Percentiles rank a stretch among this genome's conserved stretches.
These are phyloP conservation scores for Leptopilina clavipes DNA, from an alignment of 1,140 invertebrate species.

Conservation along the genomic window DNA sequence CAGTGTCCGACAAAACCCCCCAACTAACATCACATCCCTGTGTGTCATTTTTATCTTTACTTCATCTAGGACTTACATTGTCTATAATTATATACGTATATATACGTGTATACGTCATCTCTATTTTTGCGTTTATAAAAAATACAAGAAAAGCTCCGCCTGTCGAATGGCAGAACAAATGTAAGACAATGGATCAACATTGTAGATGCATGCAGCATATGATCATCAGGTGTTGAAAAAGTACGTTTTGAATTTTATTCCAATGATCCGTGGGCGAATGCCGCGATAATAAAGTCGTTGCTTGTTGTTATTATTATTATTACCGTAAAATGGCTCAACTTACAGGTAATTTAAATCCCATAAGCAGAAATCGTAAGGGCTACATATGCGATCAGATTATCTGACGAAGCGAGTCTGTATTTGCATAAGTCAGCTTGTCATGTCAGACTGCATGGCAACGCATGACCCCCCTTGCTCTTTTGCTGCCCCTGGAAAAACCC, in stretches of 20 bases:
- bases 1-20: slow-evolving; percentile 48
- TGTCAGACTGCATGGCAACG: slow-evolving; percentile 73
- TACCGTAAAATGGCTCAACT: slow-evolving; percentile 64
- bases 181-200: neutral
- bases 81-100: no score
- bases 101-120: no score
- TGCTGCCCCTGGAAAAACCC: slow-evolving; percentile 65
- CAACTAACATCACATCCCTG: neutral
- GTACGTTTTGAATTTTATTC: neutral
- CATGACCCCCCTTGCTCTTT: slow-evolving; percentile 68
- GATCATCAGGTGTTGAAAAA: neutral
- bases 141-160: no score
- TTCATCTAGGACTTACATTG: no score
- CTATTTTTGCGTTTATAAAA: no score
- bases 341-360: slow-evolving; percentile 72
- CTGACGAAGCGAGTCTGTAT: slow-evolving; percentile 67
- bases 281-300: slow-evolving; percentile 64
- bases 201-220: no score
- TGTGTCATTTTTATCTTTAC: no score
- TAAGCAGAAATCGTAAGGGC: slow-evolving; percentile 63
- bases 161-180: neutral
- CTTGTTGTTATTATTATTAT: slow-evolving; percentile 65
- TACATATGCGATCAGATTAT: slow-evolving; percentile 69
- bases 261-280: slow-evolving; percentile 39
- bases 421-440: slow-evolving; percentile 76